A percentile compares a stretch with the other conserved stretches of the same genome.
These are phyloP conservation scores for Galeopsomyia nigrocyanea DNA, from an alignment of 2,888 invertebrate species.

Conservation along the genomic window DNA sequence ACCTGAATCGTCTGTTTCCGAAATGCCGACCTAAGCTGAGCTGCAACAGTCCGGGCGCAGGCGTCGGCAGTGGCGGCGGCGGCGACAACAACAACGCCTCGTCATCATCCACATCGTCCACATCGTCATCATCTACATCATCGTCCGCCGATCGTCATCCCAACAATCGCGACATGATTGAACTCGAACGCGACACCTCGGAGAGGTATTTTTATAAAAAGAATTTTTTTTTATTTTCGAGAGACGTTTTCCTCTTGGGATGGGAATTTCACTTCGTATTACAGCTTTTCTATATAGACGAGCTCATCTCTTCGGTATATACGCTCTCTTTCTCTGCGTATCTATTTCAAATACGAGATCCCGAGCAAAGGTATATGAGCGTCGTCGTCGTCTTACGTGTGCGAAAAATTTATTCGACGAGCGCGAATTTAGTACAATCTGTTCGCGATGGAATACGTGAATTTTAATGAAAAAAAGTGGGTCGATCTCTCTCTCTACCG, in stretches of 20 bases:
- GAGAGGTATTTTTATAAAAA: constrained; percentile 62
- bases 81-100: constrained; percentile 13
- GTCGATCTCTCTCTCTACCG: neutral
- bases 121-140: constrained; percentile 49
- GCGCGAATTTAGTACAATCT: too few relatives aligned
- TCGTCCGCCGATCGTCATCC: constrained; percentile 55
- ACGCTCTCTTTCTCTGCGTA: too few relatives aligned
- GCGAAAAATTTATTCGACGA: too few relatives aligned
- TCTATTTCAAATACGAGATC: too few relatives aligned
- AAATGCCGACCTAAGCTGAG: constrained; percentile 68
- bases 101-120: constrained; percentile 49
- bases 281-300: too few relatives aligned
- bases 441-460: constrained; percentile 2
- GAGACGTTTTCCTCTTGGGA: too few relatives aligned
- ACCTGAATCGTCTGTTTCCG: constrained; percentile 68
- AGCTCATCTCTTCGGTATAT: too few relatives aligned
- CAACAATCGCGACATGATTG: constrained; percentile 64
- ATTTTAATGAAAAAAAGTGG: constrained; percentile 25
- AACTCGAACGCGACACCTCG: constrained; percentile 66
- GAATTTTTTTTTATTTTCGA: too few relatives aligned
- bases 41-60: constrained; percentile 14
- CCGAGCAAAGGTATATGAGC: too few relatives aligned
- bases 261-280: too few relatives aligned
- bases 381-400: too few relatives aligned
- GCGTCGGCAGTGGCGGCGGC: neutral